Evolutionary conservation across 2,888 invertebrate species (phyloP).

Genomic region (Lordiphosa andalusiaca): DNA sequence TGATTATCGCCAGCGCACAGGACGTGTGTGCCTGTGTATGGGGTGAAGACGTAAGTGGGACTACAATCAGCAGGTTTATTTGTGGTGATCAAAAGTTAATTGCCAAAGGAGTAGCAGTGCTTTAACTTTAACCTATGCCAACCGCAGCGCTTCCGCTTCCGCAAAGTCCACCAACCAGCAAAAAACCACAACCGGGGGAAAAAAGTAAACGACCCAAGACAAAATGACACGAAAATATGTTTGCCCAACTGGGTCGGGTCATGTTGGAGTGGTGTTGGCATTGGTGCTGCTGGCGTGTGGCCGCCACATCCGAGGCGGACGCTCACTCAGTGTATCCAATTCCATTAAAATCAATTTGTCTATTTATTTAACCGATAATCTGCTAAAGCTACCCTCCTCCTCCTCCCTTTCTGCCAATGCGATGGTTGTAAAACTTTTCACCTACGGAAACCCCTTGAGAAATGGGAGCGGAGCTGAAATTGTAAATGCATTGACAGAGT

Average conservation of each 20-base stretch:
- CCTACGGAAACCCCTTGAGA: constrained; percentile 23
- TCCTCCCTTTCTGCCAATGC: constrained; percentile 5
- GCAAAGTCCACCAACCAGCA: constrained; percentile 8
- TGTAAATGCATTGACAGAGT: constrained; percentile 38
- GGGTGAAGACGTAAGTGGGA: constrained; percentile 25
- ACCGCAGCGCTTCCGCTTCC: constrained; percentile 26
- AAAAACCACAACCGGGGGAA: constrained; percentile 30
- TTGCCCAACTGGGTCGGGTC: constrained; percentile 58
- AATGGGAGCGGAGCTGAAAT: constrained; percentile 6
- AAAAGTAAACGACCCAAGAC: constrained; percentile 41
- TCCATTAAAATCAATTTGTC: constrained; percentile 74
- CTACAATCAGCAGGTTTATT: constrained; percentile 51
- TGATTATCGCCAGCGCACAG: constrained; percentile 46
- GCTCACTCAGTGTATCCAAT: constrained; percentile 51
- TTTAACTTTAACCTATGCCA: too few species aligned
- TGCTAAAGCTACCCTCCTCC: constrained; percentile 37
- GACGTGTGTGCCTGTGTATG: constrained; percentile 20
- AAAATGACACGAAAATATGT: constrained; percentile 65
- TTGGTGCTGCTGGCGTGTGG: constrained; percentile 10
- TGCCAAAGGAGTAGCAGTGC: constrained; percentile 1
- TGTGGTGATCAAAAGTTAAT: constrained; percentile 42
- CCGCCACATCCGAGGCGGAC: constrained; percentile 25
- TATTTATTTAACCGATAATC: constrained; percentile 72
- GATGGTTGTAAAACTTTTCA: constrained; percentile 46
- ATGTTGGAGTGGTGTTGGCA: constrained; percentile 24